Conservation (phyloP, 2,797 vertebrate species). For the Antrozous pallidus region DNA sequence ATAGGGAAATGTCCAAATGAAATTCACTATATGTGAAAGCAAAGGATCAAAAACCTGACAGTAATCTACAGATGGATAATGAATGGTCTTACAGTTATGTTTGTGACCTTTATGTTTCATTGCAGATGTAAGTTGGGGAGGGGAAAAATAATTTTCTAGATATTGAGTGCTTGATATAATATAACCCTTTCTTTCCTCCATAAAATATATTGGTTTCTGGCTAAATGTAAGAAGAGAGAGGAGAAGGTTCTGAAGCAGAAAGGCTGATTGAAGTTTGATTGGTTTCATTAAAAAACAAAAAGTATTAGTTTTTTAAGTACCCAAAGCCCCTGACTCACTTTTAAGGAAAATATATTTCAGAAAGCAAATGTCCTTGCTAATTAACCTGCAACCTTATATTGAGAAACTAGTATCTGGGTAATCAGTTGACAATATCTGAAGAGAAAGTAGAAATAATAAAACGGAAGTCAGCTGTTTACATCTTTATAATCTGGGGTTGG, state of each 20-base stretch:
- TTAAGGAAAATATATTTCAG: not conserved
- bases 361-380: not conserved
- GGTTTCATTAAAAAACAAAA: not conserved
- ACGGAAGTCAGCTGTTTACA: not conserved
- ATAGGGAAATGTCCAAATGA: constrained; percentile 9
- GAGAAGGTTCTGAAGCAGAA: not conserved
- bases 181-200: not conserved
- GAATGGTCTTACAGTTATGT: not conserved
- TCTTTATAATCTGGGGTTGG: not conserved
- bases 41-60: not conserved
- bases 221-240: not conserved
- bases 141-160: not conserved
- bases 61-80: not conserved
- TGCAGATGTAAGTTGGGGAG: not conserved
- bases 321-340: not conserved
- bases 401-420: not conserved
- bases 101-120: not conserved
- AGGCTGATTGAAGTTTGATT: not conserved
- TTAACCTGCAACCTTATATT: not conserved
- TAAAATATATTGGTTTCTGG: not conserved
- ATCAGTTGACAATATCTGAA: not conserved
- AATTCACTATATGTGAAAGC: not conserved
- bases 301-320: not conserved
- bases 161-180: not conserved
- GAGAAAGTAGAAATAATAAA: not conserved